Conservation (phyloP, 2,888 invertebrate species). For the Leptarthrus brevirostris region DNA sequence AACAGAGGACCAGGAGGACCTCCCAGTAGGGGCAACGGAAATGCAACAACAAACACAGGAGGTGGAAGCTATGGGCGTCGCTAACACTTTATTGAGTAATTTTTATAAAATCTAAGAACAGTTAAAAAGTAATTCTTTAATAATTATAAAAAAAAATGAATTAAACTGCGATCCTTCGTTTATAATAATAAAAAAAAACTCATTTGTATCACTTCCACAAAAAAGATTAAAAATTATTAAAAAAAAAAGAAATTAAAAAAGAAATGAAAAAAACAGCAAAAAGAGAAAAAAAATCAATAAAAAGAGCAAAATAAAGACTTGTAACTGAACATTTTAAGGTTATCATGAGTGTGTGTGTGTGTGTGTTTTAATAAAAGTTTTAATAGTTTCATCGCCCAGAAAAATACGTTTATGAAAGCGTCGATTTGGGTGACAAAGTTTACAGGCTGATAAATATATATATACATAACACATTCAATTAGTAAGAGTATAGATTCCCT, state of each 20-base stretch:
- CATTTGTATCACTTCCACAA: conserved; percentile 45
- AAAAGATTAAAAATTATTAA: conserved; percentile 20
- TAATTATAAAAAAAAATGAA: conserved; percentile 34
- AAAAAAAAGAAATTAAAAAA: conserved; percentile 19
- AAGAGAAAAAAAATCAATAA: conserved; percentile 60
- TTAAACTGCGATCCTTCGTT: conserved; percentile 45
- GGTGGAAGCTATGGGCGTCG: conserved; percentile 64
- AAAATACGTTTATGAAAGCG: neutral
- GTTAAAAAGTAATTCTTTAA: conserved; percentile 38
- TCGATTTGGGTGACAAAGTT: neutral
- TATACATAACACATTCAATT: conserved; percentile 10
- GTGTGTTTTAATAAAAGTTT: conserved; percentile 45
- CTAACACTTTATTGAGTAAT: conserved; percentile 60
- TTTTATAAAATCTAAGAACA: conserved; percentile 42
- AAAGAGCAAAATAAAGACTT: conserved; percentile 64
- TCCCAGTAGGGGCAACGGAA: conserved; percentile 56
- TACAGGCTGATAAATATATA: conserved; percentile 6
- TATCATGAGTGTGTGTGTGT: conserved; percentile 48
- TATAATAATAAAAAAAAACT: conserved; percentile 21
- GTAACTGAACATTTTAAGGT: conserved; percentile 56
- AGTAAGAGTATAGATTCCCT: neutral
- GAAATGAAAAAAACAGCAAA: conserved; percentile 19
- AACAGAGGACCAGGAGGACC: conserved; percentile 64
- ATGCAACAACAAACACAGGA: conserved; percentile 55
- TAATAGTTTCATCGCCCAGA: conserved; percentile 13